Percentiles rank a stretch among this genome's conserved stretches.
These are phyloP conservation scores for Mungos mungo DNA, from an alignment of 2,113 vertebrate species.

Conservation along the genomic window DNA sequence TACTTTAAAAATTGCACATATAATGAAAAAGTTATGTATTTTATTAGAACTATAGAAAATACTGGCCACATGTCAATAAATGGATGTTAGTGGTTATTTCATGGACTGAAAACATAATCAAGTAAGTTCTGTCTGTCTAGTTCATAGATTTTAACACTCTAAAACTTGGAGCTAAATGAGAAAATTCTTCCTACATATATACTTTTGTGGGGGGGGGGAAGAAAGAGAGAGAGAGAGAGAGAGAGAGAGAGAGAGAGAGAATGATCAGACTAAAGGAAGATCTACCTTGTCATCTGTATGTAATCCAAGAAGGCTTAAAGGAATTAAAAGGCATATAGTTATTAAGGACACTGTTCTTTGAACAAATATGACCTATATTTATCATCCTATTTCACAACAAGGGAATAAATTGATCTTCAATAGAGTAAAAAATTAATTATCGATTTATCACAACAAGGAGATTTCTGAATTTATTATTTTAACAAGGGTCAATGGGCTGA, in stretches of 20 bases:
- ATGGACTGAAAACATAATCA: background rate
- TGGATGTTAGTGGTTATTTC: constrained; percentile 13
- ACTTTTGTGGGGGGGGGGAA: no score
- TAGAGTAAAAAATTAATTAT: background rate
- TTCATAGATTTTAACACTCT: background rate
- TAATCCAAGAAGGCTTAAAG: background rate
- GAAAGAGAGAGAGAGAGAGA: no score
- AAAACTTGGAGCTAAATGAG: background rate
- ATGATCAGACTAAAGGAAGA: background rate
- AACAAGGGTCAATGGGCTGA: background rate
- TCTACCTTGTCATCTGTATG: background rate
- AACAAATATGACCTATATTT: background rate
- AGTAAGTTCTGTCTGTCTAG: background rate
- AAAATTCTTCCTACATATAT: background rate
- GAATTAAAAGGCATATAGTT: background rate
- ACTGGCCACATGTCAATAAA: background rate
- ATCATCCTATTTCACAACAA: background rate
- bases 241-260: background rate
- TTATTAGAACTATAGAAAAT: constrained; percentile 9
- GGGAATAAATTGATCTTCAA: background rate
- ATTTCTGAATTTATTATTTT: background rate
- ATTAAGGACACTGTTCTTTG: background rate
- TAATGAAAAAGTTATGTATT: background rate
- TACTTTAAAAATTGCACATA: constrained; percentile 30
- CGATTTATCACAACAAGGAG: background rate